Evolutionary conservation across 2,113 vertebrate genomes (phyloP).

Genomic region (Aphyosemion australe): DNA sequence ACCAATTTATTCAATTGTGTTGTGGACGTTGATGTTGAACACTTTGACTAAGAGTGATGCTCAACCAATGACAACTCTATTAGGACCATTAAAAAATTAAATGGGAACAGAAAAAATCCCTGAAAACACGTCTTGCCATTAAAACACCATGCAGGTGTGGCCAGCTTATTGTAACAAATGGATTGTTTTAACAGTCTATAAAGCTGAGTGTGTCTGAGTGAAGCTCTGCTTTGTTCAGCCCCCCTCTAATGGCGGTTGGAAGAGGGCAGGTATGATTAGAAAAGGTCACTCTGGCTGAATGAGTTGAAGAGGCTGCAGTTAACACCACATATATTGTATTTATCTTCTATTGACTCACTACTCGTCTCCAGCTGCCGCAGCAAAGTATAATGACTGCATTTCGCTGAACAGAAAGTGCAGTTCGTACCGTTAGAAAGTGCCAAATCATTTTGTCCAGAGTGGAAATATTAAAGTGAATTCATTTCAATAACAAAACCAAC

Average conservation of each 20-base stretch:
- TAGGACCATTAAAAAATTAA: no score
- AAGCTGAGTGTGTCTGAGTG: not conserved
- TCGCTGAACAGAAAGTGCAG: slow-evolving; percentile 5
- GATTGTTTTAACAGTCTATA: not conserved
- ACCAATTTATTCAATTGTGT: not conserved
- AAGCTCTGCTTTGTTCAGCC: not conserved
- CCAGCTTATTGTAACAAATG: no score
- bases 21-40: not conserved
- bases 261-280: slow-evolving; percentile 4
- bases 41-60: not conserved
- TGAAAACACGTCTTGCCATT: no score
- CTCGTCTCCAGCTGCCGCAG: slow-evolving; percentile 32
- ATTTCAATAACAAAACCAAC: slow-evolving; percentile 34
- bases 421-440: slow-evolving; percentile 22
- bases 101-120: no score
- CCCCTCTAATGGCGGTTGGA: not conserved
- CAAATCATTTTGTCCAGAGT: slow-evolving; percentile 33
- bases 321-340: slow-evolving; percentile 11
- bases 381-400: slow-evolving; percentile 14
- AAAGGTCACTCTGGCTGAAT: slow-evolving; percentile 14
- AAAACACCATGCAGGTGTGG: no score
- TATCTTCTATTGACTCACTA: slow-evolving; percentile 13
- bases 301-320: slow-evolving; percentile 8
- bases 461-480: slow-evolving; percentile 41
- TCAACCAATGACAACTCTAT: no score